Evolutionary conservation across 2,797 vertebrate species (phyloP), one percentile per base, ranked within the genome.

Genomic region (Arnoldichthys spilopterus): DNA sequence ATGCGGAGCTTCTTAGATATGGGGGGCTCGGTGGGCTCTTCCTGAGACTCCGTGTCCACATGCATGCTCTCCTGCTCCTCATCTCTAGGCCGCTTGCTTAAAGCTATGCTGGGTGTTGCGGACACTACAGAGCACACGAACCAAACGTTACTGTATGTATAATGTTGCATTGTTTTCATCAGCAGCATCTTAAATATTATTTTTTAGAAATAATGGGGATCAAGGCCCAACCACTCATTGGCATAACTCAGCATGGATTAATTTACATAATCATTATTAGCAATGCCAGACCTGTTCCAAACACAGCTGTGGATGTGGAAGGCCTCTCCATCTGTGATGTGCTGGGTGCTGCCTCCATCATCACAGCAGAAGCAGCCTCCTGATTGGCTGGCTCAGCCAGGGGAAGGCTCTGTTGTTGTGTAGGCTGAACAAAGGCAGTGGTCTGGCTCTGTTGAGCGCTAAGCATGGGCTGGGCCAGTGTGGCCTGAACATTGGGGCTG

Each of bases 361-460:
- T 89, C 73, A 94, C 80, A 9, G 95, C 79, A 6, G 95, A 32
- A 0, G 94, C 89, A 0, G 93, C 34, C 67, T 99, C 98, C 86
- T 96, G 97, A 85, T 85, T 94, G 61, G 95, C 86, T 0, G 94
- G 95, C 82, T 99, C 98, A 1, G 96, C 84, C 34, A 95, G 95
- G 77, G 94, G 90, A 81, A 96, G 88, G 28, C 93, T 97, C 80
- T 99, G 98, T 53, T 99, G 98, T 83, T 99, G 98, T 0, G 98
- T 99, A 22, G 98, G 98, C 78, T 99, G 98, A 74, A 99, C 98
- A 49, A 99, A 99, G 0, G 98, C 98, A 1, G 98, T 99, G 0
- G 97, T 94, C 85, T 99, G 97, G 0, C 93, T 96, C 83, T 97
- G 95, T 88, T 96, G 97, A 78, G 96, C 93, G 0, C 91, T 95